A percentile compares a stretch with the other conserved stretches of the same genome.
These are phyloP conservation scores for Gastracanthus pulcherrimus DNA, from an alignment of 2,888 invertebrate species.

Conservation along the genomic window DNA sequence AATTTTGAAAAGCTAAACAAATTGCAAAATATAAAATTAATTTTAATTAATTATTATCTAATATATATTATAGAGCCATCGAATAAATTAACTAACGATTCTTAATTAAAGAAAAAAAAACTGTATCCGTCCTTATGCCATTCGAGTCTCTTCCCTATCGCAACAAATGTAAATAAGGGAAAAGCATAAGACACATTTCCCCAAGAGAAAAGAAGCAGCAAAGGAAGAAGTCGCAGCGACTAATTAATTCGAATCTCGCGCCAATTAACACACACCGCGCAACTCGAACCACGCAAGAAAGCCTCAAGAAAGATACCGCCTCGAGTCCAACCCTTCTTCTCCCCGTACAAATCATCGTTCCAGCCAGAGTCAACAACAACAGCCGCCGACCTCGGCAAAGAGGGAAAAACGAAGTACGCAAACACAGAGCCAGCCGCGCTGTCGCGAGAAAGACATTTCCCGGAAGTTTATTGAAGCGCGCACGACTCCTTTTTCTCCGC, in stretches of 20 bases:
- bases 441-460: conserved; percentile 44
- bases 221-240: background rate
- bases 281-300: conserved; percentile 25
- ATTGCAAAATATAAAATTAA: no score
- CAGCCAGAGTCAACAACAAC: conserved; percentile 9
- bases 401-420: background rate
- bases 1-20: no score
- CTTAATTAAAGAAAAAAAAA: no score
- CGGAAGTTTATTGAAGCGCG: conserved; percentile 44
- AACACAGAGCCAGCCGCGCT: background rate
- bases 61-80: no score
- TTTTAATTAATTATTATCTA: no score
- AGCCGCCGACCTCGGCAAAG: no score
- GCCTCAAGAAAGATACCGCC: background rate
- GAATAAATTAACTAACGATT: no score
- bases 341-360: background rate
- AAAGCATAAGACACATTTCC: no score
- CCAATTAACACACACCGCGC: conserved; percentile 15
- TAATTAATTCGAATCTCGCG: conserved; percentile 37
- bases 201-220: background rate
- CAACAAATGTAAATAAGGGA: no score
- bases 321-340: background rate
- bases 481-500: conserved; percentile 29
- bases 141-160: no score
- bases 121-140: no score